Conservation (phyloP, 1,140 invertebrate species). For the Aporrectodea caliginosa region DNA sequence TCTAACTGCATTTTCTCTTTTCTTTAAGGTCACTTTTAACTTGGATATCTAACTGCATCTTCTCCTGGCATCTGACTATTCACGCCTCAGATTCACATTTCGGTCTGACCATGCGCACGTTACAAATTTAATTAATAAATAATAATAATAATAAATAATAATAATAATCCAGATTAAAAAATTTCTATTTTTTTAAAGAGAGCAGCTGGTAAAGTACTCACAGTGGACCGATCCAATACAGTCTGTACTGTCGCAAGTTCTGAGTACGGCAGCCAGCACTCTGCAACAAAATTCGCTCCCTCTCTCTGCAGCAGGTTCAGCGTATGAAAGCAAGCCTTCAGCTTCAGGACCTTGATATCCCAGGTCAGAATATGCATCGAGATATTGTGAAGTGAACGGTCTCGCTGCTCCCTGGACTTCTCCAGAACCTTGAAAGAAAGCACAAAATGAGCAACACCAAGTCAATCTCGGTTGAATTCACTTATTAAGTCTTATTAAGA, state of each 20-base stretch:
- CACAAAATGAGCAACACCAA: too few relatives aligned
- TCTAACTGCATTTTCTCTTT: too few relatives aligned
- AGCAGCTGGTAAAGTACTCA: too few relatives aligned
- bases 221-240: slow-evolving; percentile 74
- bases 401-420: slow-evolving; percentile 93
- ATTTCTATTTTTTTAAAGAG: too few relatives aligned
- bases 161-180: too few relatives aligned
- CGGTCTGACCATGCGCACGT: too few relatives aligned
- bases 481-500: too few relatives aligned
- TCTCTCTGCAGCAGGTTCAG: slow-evolving; percentile 64
- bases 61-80: too few relatives aligned
- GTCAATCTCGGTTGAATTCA: background rate
- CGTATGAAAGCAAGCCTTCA: slow-evolving; percentile 72
- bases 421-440: slow-evolving; percentile 76
- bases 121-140: too few relatives aligned
- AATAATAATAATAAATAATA: background rate
- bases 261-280: slow-evolving; percentile 93
- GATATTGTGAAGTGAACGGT: slow-evolving; percentile 84
- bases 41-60: too few relatives aligned
- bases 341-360: slow-evolving; percentile 91
- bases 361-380: slow-evolving; percentile 91
- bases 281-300: slow-evolving; percentile 75
- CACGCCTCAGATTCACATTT: too few relatives aligned
- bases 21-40: background rate
- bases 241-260: slow-evolving; percentile 87